Percentiles rank a stretch among this genome's conserved stretches.
Conservation (phyloP, 1,140 invertebrate genomes). For the Drosophila dunni region DNA sequence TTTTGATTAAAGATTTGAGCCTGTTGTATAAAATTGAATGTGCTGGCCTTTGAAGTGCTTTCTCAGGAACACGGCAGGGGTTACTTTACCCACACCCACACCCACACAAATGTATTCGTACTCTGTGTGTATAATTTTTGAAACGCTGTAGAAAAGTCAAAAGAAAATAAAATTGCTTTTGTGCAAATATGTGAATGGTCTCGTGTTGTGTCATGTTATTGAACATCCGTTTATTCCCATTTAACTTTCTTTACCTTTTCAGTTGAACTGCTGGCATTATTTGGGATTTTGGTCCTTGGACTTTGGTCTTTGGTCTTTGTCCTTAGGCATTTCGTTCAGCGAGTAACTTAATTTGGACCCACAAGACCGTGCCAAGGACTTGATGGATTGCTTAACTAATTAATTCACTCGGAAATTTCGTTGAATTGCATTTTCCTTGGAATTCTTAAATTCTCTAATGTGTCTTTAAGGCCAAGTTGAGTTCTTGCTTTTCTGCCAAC, state of each 20-base stretch:
- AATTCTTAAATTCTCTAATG: slow-evolving; percentile 63
- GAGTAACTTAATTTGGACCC: slow-evolving; percentile 48
- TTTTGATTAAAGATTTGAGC: slow-evolving; percentile 66
- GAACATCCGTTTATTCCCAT: slow-evolving; percentile 12
- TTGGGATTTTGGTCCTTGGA: slow-evolving; percentile 14
- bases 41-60: slow-evolving; percentile 17
- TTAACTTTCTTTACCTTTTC: background rate
- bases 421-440: slow-evolving; percentile 53
- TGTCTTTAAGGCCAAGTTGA: slow-evolving; percentile 46
- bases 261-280: background rate
- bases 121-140: slow-evolving; percentile 4
- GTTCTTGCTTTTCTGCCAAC: background rate
- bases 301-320: slow-evolving; percentile 26
- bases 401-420: slow-evolving; percentile 58
- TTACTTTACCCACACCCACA: background rate
- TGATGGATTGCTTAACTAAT: slow-evolving; percentile 75
- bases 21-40: background rate
- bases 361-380: slow-evolving; percentile 30
- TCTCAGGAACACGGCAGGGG: background rate
- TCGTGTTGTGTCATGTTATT: slow-evolving; percentile 35
- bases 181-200: slow-evolving; percentile 34
- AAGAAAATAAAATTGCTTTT: slow-evolving; percentile 1
- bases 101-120: background rate
- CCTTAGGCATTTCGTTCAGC: slow-evolving; percentile 8
- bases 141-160: background rate